Conservation (phyloP, 64 coral and sea anemone genomes). For the Orbicella faveolata region DNA sequence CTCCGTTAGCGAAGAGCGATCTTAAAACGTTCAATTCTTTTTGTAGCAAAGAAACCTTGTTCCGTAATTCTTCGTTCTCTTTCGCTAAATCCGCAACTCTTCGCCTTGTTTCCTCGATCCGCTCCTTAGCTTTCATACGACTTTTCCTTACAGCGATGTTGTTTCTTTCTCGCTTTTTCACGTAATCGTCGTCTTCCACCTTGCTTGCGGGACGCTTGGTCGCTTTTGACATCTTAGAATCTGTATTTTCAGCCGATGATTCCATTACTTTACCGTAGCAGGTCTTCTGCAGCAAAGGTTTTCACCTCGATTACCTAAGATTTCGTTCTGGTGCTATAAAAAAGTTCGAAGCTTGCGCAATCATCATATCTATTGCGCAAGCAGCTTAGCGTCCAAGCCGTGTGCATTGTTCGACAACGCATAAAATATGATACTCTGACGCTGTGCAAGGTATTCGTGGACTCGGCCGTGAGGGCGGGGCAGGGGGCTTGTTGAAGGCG, state of each 20-base stretch:
- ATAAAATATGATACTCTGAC: neutral
- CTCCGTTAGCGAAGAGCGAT: constrained; percentile 93
- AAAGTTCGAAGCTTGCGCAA: constrained; percentile 42
- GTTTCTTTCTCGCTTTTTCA: constrained; percentile 87
- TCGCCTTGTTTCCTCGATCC: constrained; percentile 88
- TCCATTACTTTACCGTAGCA: neutral
- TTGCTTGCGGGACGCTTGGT: neutral
- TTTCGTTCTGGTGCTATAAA: neutral
- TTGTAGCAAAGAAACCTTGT: constrained; percentile 93
- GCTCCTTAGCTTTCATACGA: constrained; percentile 91
- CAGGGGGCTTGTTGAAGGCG: neutral
- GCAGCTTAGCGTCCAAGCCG: constrained; percentile 1
- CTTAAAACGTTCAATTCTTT: constrained; percentile 98
- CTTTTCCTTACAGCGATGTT: constrained; percentile 97
- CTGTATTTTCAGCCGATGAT: constrained; percentile 15
- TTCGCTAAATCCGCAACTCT: constrained; percentile 76
- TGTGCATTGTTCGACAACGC: neutral
- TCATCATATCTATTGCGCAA: constrained; percentile 22
- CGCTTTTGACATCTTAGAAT: constrained; percentile 14
- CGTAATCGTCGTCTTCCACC: constrained; percentile 63
- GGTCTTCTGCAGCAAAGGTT: neutral
- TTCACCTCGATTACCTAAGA: constrained; percentile 23
- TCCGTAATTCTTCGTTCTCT: constrained; percentile 90
- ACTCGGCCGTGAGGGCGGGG: neutral
- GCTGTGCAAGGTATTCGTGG: neutral